Evolutionary conservation across 1,140 invertebrate species (phyloP).

Genomic region (Dinoponera quadriceps): DNA sequence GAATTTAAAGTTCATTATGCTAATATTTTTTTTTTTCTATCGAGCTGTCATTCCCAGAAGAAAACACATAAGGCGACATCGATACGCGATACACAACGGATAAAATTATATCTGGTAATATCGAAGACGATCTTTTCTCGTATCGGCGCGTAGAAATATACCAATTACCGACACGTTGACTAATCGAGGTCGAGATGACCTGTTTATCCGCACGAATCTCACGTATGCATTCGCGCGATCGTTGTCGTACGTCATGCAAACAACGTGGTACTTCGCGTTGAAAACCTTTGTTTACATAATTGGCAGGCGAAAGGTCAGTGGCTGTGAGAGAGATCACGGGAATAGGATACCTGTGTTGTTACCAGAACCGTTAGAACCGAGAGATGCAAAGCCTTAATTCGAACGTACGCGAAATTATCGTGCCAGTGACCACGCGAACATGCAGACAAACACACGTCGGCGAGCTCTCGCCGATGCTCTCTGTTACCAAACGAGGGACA

Average conservation of each 20-base stretch:
- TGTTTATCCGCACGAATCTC: not conserved
- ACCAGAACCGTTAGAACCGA: slow-evolving; percentile 57
- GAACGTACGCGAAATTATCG: slow-evolving; percentile 62
- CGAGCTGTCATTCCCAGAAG: no score
- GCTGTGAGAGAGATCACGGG: slow-evolving; percentile 5
- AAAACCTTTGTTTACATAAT: slow-evolving; percentile 58
- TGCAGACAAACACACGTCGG: slow-evolving; percentile 67
- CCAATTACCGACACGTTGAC: no score
- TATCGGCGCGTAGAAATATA: no score
- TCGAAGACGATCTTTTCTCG: no score
- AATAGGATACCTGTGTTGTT: slow-evolving; percentile 27
- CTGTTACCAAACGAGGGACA: slow-evolving; percentile 42
- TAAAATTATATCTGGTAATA: no score
- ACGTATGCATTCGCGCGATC: slow-evolving; percentile 41
- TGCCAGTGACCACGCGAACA: slow-evolving; percentile 49
- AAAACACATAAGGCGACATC: no score
- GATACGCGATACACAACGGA: no score
- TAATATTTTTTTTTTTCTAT: no score
- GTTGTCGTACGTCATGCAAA: not conserved
- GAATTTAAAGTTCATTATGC: no score
- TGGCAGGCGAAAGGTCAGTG: slow-evolving; percentile 30
- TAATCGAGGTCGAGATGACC: no score
- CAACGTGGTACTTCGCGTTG: not conserved
- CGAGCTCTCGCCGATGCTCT: slow-evolving; percentile 46
- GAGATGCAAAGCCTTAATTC: slow-evolving; percentile 65